Percentiles rank a stretch among this genome's conserved stretches.
phyloP scores from a whole-genome alignment of 2,888 invertebrate species.

The Hirtodrosophila histrioides region DNA sequence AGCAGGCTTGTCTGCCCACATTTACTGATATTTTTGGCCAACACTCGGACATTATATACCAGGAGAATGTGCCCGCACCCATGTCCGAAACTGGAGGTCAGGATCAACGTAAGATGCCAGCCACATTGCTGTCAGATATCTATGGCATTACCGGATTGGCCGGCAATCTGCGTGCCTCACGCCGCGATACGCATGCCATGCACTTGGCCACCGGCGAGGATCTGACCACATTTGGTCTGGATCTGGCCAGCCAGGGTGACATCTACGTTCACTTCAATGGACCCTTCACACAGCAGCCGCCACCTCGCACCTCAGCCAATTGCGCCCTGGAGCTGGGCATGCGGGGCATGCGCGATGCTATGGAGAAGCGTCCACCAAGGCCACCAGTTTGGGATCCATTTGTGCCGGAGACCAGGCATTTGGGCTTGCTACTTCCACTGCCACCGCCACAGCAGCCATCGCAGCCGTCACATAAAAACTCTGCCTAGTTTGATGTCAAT shows the following conservation, averaged over 20 bases:
- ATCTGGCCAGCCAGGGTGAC: slow-evolving; percentile 60
- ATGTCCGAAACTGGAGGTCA: background rate
- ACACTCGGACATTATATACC: slow-evolving; percentile 27
- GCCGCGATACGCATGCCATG: slow-evolving; percentile 12
- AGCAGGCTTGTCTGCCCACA: slow-evolving; percentile 50
- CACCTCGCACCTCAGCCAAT: slow-evolving; percentile 47
- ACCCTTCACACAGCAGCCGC: slow-evolving; percentile 58
- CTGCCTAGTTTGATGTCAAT: slow-evolving; percentile 34
- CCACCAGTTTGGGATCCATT: slow-evolving; percentile 64
- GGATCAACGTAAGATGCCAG: too few relatives aligned
- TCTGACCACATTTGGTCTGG: slow-evolving; percentile 59
- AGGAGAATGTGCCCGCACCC: slow-evolving; percentile 10
- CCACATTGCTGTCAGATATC: slow-evolving; percentile 20
- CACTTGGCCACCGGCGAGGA: slow-evolving; percentile 58
- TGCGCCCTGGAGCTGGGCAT: slow-evolving; percentile 64
- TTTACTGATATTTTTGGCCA: slow-evolving; percentile 64
- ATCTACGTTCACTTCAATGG: slow-evolving; percentile 72
- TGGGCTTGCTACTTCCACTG: slow-evolving; percentile 43
- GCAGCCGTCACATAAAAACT: slow-evolving; percentile 18
- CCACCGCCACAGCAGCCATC: too few relatives aligned
- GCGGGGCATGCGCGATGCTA: slow-evolving; percentile 63
- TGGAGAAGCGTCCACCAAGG: slow-evolving; percentile 36
- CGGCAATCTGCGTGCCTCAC: slow-evolving; percentile 28
- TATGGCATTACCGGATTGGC: slow-evolving; percentile 50
- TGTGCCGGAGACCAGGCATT: slow-evolving; percentile 53